A percentile compares a stretch with the other conserved stretches of the same genome.
These are phyloP conservation scores for Pterostichus niger DNA, from an alignment of 2,888 invertebrate species.

Conservation along the genomic window DNA sequence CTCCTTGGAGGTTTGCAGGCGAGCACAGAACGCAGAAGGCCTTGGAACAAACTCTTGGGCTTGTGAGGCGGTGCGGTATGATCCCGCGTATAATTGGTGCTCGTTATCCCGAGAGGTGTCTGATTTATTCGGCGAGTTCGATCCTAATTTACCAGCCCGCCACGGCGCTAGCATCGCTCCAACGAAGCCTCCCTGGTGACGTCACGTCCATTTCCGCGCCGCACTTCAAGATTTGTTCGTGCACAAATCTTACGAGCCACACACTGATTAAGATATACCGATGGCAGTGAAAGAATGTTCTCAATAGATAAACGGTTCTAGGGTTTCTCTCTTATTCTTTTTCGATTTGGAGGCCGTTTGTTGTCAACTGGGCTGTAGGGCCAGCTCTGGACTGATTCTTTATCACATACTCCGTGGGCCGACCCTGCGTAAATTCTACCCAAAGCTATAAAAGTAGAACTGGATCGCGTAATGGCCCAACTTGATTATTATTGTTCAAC, in stretches of 20 bases:
- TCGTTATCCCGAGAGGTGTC: conserved; percentile 47
- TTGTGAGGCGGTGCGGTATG: neutral
- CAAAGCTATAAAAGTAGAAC: conserved; percentile 40
- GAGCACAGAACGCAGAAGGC: no score
- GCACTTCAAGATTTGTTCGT: conserved; percentile 18
- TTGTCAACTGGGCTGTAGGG: conserved; percentile 13
- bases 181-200: neutral
- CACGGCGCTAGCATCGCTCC: no score
- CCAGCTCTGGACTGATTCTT: neutral
- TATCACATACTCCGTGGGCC: conserved; percentile 16
- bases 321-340: conserved; percentile 23
- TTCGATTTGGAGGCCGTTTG: conserved; percentile 25
- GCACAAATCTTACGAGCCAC: conserved; percentile 41
- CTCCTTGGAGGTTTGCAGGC: no score
- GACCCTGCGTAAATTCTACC: conserved; percentile 24
- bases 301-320: conserved; percentile 47
- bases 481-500: conserved; percentile 51
- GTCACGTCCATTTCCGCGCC: conserved; percentile 1
- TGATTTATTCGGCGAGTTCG: conserved; percentile 45
- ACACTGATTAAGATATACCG: conserved; percentile 45
- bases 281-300: conserved; percentile 18
- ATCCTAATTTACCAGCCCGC: conserved; percentile 36
- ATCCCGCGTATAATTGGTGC: conserved; percentile 43
- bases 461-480: conserved; percentile 42
- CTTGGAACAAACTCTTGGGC: no score